Percentiles rank a stretch among this genome's conserved stretches.
Evolutionary conservation across 2,888 invertebrate genomes (phyloP).

Genomic region (Tetanocera ferruginea): DNA sequence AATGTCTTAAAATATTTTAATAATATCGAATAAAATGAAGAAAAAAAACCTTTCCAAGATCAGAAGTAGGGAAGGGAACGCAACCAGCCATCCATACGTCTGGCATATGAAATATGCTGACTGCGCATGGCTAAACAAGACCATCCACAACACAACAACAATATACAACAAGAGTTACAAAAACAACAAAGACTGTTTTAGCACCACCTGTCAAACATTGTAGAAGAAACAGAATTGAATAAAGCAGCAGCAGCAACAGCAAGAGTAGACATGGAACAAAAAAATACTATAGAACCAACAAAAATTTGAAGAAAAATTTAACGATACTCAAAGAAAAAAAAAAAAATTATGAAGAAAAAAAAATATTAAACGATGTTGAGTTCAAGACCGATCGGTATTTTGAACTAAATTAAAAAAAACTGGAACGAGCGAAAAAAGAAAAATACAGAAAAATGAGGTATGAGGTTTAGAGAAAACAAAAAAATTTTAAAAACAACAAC

Average conservation of each 20-base stretch:
- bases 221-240: slow-evolving; percentile 29
- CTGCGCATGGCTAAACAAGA: slow-evolving; percentile 20
- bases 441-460: background rate
- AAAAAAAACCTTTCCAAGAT: background rate
- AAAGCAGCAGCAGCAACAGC: slow-evolving; percentile 32
- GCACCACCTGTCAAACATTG: slow-evolving; percentile 66
- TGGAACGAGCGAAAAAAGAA: background rate
- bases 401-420: slow-evolving; percentile 34
- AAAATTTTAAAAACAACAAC: slow-evolving; percentile 4
- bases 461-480: background rate
- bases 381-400: slow-evolving; percentile 26
- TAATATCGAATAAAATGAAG: background rate
- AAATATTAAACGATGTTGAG: slow-evolving; percentile 8
- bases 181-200: slow-evolving; percentile 20
- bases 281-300: slow-evolving; percentile 12
- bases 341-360: slow-evolving; percentile 1
- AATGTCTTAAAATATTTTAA: slow-evolving; percentile 17
- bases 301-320: slow-evolving; percentile 6
- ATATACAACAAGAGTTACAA: background rate
- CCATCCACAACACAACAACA: slow-evolving; percentile 11
- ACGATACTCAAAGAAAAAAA: slow-evolving; percentile 3
- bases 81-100: background rate
- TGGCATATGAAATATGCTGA: slow-evolving; percentile 32
- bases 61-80: background rate
- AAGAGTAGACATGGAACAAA: slow-evolving; percentile 28